Conservation (phyloP, 2,797 vertebrate genomes). For the Mormyrops boulengeri region DNA sequence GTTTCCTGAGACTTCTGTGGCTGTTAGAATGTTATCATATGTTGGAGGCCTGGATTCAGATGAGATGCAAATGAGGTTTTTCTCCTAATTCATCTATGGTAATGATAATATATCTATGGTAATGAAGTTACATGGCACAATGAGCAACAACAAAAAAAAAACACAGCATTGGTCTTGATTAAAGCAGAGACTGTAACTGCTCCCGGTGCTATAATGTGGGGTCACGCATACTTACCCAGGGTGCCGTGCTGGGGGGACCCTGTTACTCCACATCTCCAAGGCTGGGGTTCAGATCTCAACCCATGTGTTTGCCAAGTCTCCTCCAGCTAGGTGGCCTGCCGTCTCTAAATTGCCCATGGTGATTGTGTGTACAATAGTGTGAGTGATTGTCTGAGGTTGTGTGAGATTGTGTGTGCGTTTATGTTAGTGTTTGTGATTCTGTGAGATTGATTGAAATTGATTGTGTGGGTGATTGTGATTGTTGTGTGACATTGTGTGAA, state of each 20-base stretch:
- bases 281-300: neutral
- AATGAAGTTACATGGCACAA: slow-evolving; percentile 7
- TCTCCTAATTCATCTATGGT: neutral
- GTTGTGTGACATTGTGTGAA: neutral
- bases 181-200: neutral
- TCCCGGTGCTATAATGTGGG: neutral
- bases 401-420: neutral
- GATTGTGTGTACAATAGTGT: neutral
- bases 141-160: neutral
- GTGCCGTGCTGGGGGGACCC: neutral
- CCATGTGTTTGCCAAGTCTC: neutral
- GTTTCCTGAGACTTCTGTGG: neutral
- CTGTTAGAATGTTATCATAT: neutral
- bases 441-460: neutral
- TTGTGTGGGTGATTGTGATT: neutral
- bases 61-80: neutral
- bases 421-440: neutral
- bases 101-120: neutral
- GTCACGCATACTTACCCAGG: neutral
- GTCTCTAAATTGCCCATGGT: neutral
- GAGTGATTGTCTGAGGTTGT: neutral
- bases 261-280: neutral
- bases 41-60: slow-evolving; percentile 1
- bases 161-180: neutral
- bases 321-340: neutral